phyloP scores from a whole-genome alignment of 2,888 invertebrate genomes.

The Campoplex capitator region DNA sequence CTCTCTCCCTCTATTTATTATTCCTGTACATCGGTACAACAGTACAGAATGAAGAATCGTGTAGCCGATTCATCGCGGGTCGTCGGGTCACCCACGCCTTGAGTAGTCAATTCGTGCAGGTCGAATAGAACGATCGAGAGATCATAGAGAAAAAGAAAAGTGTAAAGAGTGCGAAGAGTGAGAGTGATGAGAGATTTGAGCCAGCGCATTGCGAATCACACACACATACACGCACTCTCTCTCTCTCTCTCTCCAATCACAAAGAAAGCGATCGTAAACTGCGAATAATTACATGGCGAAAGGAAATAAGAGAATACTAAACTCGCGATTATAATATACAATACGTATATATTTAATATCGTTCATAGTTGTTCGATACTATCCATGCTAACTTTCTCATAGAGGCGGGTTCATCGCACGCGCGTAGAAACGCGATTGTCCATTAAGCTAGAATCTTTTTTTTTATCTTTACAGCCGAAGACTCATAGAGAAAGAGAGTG shows the following conservation, averaged over 20 bases:
- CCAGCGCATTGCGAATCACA: neutral
- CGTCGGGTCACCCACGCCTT: slow-evolving; percentile 77
- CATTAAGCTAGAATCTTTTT: slow-evolving; percentile 30
- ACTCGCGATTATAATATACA: slow-evolving; percentile 34
- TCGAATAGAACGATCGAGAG: slow-evolving; percentile 42
- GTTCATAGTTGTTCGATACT: slow-evolving; percentile 2
- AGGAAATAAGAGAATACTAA: slow-evolving; percentile 34
- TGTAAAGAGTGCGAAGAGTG: neutral
- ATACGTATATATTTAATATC: slow-evolving; percentile 11
- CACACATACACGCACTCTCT: too few species aligned
- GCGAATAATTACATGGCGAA: slow-evolving; percentile 6
- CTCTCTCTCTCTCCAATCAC: slow-evolving; percentile 9
- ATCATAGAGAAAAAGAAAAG: neutral
- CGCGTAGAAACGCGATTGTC: slow-evolving; percentile 38
- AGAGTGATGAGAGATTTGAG: neutral
- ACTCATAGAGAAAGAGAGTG: neutral
- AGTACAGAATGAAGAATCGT: slow-evolving; percentile 47
- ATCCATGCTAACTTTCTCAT: slow-evolving; percentile 37
- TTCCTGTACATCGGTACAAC: slow-evolving; percentile 45
- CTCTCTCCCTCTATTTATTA: slow-evolving; percentile 42
- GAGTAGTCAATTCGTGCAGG: slow-evolving; percentile 62
- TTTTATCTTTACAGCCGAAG: neutral
- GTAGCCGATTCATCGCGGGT: slow-evolving; percentile 67
- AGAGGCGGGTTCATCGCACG: slow-evolving; percentile 49
- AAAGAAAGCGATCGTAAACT: slow-evolving; percentile 43